Percentiles rank a stretch among this genome's conserved stretches.
These are phyloP conservation scores for Salvelinus sp. DNA, from an alignment of 2,113 vertebrate species.

Conservation along the genomic window DNA sequence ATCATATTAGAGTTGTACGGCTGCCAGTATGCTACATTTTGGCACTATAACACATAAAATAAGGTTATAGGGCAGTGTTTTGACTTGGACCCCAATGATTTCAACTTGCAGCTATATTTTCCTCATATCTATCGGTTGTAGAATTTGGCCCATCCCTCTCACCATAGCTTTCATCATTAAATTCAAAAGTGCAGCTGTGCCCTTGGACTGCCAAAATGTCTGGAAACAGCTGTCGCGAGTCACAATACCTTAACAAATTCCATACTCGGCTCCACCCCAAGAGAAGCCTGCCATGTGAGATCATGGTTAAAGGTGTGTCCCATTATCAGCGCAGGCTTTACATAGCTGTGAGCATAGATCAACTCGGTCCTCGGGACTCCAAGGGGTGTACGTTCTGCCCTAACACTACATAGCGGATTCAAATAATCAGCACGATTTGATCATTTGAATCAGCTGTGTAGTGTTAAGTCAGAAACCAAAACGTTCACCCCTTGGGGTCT, in stretches of 20 bases:
- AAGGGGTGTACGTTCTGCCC: too few relatives aligned
- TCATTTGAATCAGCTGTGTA: too few relatives aligned
- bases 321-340: constrained; percentile 50
- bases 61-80: neutral
- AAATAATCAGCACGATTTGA: too few relatives aligned
- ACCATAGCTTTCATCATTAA: constrained; percentile 47
- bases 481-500: too few relatives aligned
- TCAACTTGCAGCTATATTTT: neutral
- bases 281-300: constrained; percentile 62
- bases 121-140: constrained; percentile 17
- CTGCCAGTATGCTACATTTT: too few relatives aligned
- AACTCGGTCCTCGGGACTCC: too few relatives aligned
- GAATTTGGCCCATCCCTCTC: constrained; percentile 18
- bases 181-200: constrained; percentile 69
- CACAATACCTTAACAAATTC: constrained; percentile 69
- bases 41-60: neutral
- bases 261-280: constrained; percentile 57
- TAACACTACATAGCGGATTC: too few relatives aligned
- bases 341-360: constrained; percentile 4
- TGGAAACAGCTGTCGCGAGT: constrained; percentile 71
- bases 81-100: neutral
- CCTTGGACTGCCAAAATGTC: constrained; percentile 55
- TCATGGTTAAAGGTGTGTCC: constrained; percentile 70
- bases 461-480: too few relatives aligned
- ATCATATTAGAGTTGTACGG: too few relatives aligned